phyloP scores from a whole-genome alignment of 2,113 vertebrate genomes.

The Colaptes auratus region DNA sequence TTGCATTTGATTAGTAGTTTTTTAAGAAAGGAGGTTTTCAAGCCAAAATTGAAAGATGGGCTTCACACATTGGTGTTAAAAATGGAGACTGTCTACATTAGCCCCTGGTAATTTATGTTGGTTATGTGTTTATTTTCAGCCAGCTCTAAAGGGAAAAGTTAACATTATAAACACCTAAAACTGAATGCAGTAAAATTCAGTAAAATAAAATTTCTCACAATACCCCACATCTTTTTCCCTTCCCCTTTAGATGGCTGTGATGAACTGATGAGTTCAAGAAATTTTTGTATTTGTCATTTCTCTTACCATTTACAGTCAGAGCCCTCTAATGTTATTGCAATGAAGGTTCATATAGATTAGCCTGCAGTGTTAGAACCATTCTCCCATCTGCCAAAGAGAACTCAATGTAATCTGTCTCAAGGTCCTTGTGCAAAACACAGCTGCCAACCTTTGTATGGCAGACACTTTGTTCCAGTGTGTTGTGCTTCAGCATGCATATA shows the following conservation, averaged over 20 bases:
- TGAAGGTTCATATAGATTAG: neutral
- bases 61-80: neutral
- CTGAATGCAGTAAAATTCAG: neutral
- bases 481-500: neutral
- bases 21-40: neutral
- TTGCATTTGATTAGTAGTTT: neutral
- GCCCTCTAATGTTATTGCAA: neutral
- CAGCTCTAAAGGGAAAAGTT: neutral
- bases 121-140: neutral
- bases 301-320: neutral
- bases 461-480: neutral
- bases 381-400: neutral
- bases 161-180: neutral
- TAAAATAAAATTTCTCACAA: neutral
- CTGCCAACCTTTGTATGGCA: neutral
- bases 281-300: neutral
- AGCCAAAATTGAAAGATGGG: neutral
- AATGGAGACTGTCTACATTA: neutral
- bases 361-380: neutral
- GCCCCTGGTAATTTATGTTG: neutral
- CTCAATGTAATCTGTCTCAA: accelerated
- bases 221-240: neutral
- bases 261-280: neutral
- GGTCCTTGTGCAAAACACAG: neutral
- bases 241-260: neutral